phyloP scores from a whole-genome alignment of 2,113 vertebrate genomes.

The Colossoma macropomum region DNA sequence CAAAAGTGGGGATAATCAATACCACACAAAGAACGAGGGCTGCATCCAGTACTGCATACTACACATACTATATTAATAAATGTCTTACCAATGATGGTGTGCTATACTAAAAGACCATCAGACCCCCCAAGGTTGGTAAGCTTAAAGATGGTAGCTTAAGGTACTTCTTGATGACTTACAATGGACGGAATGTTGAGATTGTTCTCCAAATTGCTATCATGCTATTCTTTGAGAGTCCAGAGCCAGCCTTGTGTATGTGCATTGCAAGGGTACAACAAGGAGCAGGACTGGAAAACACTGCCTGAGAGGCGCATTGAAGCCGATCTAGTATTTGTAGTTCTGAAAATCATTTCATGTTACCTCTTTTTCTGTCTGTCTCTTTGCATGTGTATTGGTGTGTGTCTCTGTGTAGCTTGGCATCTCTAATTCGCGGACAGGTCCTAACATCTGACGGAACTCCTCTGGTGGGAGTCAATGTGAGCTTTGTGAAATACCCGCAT shows the following conservation, averaged over 20 bases:
- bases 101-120: no score
- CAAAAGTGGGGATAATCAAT: no score
- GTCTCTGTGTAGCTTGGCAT: conserved; percentile 79
- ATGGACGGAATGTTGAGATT: no score
- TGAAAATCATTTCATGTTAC: not conserved
- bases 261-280: not conserved
- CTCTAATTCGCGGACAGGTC: conserved; percentile 89
- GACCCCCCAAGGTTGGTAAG: no score
- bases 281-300: not conserved
- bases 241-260: no score
- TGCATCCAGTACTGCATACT: no score
- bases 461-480: conserved; percentile 89
- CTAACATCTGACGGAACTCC: conserved; percentile 88
- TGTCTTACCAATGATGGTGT: no score
- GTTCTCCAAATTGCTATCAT: no score
- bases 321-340: not conserved
- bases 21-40: no score
- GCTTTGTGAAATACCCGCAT: conserved; percentile 88
- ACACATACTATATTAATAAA: no score
- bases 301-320: not conserved
- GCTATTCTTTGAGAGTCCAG: not conserved
- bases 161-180: no score
- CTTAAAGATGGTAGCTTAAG: no score
- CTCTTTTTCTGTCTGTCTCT: not conserved
- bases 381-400: conserved; percentile 21